Percentiles rank a stretch among this genome's conserved stretches.
phyloP scores from a whole-genome alignment of 92 coral and sea anemone genomes.

The Zoanthus sansibaricus region DNA sequence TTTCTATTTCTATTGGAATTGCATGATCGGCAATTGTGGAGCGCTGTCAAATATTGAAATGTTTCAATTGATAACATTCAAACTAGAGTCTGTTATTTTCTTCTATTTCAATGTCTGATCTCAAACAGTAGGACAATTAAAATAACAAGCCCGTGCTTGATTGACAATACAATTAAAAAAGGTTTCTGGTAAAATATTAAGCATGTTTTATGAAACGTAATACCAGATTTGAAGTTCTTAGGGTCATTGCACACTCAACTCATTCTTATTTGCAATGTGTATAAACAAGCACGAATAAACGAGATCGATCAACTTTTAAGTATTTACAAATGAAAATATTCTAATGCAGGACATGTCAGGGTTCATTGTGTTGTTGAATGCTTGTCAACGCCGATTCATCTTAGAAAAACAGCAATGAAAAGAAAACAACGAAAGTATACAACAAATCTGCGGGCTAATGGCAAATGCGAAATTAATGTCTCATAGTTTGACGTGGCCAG shows the following conservation, averaged over 20 bases:
- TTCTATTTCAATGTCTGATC: slow-evolving; percentile 8
- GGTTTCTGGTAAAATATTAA: slow-evolving; percentile 3
- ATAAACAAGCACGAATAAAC: slow-evolving; percentile 75
- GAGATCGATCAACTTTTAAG: slow-evolving; percentile 72
- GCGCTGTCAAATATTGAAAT: slow-evolving; percentile 46
- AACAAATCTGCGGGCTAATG: slow-evolving; percentile 81
- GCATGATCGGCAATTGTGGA: slow-evolving; percentile 28
- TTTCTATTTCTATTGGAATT: slow-evolving; percentile 39
- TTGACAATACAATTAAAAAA: slow-evolving; percentile 2
- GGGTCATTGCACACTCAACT: slow-evolving; percentile 25
- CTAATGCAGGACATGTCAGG: slow-evolving; percentile 76
- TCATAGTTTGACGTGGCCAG: slow-evolving; percentile 19
- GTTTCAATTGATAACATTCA: slow-evolving; percentile 42
- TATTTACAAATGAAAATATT: slow-evolving; percentile 81
- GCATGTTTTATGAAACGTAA: slow-evolving; percentile 6
- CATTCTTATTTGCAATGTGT: slow-evolving; percentile 66
- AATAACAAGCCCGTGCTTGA: slow-evolving; percentile 22
- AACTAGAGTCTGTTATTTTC: slow-evolving; percentile 11
- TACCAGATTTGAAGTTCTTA: background rate
- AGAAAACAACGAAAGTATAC: slow-evolving; percentile 74
- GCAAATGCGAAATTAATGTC: slow-evolving; percentile 91
- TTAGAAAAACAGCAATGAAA: slow-evolving; percentile 67
- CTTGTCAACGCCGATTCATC: slow-evolving; percentile 75
- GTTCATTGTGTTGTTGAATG: slow-evolving; percentile 74
- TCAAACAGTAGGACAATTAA: slow-evolving; percentile 6